Evolutionary conservation across 2,888 invertebrate species (phyloP).

Genomic region (Melinaea menophilus): DNA sequence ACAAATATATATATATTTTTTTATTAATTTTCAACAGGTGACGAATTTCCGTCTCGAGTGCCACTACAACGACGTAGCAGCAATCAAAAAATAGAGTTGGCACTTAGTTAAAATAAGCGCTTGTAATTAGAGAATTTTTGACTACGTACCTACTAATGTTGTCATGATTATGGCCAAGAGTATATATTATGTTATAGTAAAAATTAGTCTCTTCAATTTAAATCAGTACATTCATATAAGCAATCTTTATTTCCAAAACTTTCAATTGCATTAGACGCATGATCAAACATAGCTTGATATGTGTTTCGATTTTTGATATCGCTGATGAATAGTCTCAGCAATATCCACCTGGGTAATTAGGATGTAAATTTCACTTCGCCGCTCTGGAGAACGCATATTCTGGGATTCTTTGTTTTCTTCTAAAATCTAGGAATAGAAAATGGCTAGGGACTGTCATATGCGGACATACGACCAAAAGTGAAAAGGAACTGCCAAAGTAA

Average conservation of each 20-base stretch:
- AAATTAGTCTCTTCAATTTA: too few relatives aligned
- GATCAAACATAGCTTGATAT: constrained; percentile 27
- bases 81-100: constrained; percentile 57
- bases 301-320: constrained; percentile 63
- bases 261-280: constrained; percentile 12
- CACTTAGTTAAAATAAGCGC: constrained; percentile 63
- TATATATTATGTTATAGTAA: too few relatives aligned
- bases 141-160: too few relatives aligned
- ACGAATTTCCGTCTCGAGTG: too few relatives aligned
- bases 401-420: constrained; percentile 72
- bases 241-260: constrained; percentile 3
- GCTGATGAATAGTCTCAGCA: constrained; percentile 61
- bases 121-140: constrained; percentile 69
- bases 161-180: too few relatives aligned
- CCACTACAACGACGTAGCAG: constrained; percentile 57
- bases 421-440: constrained; percentile 68
- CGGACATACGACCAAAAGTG: constrained; percentile 38
- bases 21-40: too few relatives aligned
- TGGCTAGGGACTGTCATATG: constrained; percentile 48
- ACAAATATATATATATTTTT: too few relatives aligned
- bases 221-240: constrained; percentile 31
- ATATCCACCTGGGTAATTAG: constrained; percentile 75
- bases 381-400: constrained; percentile 63
- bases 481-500: constrained; percentile 11
- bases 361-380: constrained; percentile 74